These are phyloP conservation scores for Neoaliturus tenellus DNA, from an alignment of 2,888 invertebrate species.

Conservation along the genomic window DNA sequence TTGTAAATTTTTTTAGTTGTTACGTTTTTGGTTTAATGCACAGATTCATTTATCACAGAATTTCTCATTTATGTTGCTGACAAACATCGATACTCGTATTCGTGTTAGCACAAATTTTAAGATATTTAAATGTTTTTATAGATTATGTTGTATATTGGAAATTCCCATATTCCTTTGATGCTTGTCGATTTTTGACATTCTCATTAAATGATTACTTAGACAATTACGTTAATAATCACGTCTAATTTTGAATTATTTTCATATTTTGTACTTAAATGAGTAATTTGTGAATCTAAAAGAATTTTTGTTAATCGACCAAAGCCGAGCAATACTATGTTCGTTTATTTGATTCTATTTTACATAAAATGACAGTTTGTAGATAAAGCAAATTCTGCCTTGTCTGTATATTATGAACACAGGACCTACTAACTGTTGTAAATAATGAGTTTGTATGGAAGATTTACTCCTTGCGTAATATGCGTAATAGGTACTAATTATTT, in stretches of 20 bases:
- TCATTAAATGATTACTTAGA: too few relatives aligned
- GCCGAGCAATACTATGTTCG: constrained; percentile 38
- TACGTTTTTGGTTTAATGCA: constrained; percentile 39
- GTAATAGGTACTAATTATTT: constrained; percentile 64
- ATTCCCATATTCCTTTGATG: constrained; percentile 33
- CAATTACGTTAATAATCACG: too few relatives aligned
- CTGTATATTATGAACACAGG: constrained; percentile 45
- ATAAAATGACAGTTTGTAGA: constrained; percentile 23
- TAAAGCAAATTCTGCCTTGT: constrained; percentile 42
- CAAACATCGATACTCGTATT: constrained; percentile 19
- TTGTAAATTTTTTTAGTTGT: constrained; percentile 39
- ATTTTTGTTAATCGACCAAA: constrained; percentile 30
- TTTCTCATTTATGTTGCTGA: constrained; percentile 44
- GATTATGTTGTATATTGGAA: constrained; percentile 38
- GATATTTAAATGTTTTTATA: constrained; percentile 25
- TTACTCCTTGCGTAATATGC: constrained; percentile 42
- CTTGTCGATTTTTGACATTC: constrained; percentile 56
- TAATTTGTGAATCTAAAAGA: constrained; percentile 1
- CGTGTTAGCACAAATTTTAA: constrained; percentile 43
- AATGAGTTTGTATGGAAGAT: constrained; percentile 46
- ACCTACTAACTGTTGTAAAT: constrained; percentile 56
- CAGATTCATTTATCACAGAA: constrained; percentile 59
- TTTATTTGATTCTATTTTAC: constrained; percentile 10
- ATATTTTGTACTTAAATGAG: constrained; percentile 43
- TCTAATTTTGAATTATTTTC: too few relatives aligned